Conservation (phyloP, 2,888 invertebrate species). For the Ganaspis brasiliensis region DNA sequence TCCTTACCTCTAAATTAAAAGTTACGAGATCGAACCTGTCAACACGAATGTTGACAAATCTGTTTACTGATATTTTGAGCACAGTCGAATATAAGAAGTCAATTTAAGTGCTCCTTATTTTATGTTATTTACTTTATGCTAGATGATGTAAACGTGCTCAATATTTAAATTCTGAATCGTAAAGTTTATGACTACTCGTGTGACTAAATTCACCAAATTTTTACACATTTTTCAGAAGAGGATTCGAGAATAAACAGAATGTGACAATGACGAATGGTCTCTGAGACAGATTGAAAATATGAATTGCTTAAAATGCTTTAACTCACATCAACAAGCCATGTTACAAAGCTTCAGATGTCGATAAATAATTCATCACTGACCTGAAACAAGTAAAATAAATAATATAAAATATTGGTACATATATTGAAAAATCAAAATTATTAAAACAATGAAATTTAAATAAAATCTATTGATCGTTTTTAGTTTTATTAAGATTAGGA, state of each 20-base stretch:
- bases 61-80: too few species aligned
- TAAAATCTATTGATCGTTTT: too few species aligned
- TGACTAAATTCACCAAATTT: not conserved
- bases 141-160: too few species aligned
- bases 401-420: not conserved
- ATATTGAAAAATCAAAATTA: not conserved
- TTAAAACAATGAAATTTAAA: not conserved
- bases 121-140: too few species aligned
- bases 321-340: conserved; percentile 76
- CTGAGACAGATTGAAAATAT: conserved; percentile 4
- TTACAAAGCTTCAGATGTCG: conserved; percentile 72
- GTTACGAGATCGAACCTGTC: too few species aligned
- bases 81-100: too few species aligned
- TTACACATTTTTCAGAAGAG: not conserved
- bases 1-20: too few species aligned
- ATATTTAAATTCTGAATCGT: not conserved
- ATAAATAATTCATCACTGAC: conserved; percentile 77
- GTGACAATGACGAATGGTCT: conserved; percentile 9
- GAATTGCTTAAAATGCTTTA: conserved; percentile 60
- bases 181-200: not conserved
- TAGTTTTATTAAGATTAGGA: too few species aligned
- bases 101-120: too few species aligned
- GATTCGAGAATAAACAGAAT: not conserved
- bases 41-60: too few species aligned
- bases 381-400: conserved; percentile 67